Conservation (phyloP, 2,888 invertebrate genomes). For the Atrina japonica region DNA sequence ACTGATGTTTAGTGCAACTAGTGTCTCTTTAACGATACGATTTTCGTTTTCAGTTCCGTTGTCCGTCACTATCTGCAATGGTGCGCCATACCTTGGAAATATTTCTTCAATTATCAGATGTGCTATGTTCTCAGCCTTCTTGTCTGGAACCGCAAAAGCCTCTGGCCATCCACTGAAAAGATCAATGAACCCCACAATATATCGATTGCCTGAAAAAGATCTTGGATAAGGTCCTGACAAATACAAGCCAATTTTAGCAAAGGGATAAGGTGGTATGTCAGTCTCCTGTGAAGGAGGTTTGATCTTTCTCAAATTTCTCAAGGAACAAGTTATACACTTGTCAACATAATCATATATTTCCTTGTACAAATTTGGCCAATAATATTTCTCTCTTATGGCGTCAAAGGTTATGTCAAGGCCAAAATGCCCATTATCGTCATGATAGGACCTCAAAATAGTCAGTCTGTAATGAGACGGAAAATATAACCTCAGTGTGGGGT, state of each 20-base stretch:
- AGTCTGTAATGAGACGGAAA: conserved; percentile 2
- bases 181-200: no score
- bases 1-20: conserved; percentile 29
- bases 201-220: no score
- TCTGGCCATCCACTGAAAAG: no score
- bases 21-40: conserved; percentile 21
- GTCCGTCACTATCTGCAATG: conserved; percentile 38
- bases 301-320: conserved; percentile 18
- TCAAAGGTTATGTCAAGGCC: conserved; percentile 22
- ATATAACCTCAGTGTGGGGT: conserved; percentile 9
- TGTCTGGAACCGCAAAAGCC: no score
- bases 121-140: no score
- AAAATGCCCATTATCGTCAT: conserved; percentile 26
- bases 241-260: conserved; percentile 36
- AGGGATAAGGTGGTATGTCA: conserved; percentile 41
- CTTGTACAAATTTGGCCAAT: conserved; percentile 33
- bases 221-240: conserved; percentile 36
- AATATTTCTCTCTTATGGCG: conserved; percentile 31
- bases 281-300: conserved; percentile 43
- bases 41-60: conserved; percentile 34
- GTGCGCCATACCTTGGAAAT: conserved; percentile 35
- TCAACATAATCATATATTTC: conserved; percentile 5
- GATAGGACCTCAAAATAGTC: conserved; percentile 16
- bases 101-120: no score
- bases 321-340: conserved; percentile 38